Evolutionary conservation across 2,113 vertebrate species (phyloP), one percentile per base, ranked within the genome.

Genomic region (Paradoxurus hermaphroditus): DNA sequence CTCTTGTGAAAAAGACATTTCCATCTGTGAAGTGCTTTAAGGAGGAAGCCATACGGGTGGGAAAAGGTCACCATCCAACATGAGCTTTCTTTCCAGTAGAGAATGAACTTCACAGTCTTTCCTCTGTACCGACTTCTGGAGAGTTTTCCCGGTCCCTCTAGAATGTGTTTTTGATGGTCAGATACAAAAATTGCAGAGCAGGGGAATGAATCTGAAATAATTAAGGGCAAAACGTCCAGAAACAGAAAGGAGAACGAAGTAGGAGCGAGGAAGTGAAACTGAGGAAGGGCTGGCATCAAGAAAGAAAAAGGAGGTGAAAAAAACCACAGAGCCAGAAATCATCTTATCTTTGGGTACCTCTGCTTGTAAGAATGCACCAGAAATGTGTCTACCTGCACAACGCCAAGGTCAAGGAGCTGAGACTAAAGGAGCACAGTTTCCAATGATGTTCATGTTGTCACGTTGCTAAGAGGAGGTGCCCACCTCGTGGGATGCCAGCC

Each of bases 241-340:
- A 95, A 82, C 83, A 97, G 93, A 97, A 97, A 98, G 89, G 51
- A 91, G 93, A 95, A 90, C 62, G n/a, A 73, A 67, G 53, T 15
- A 89, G 67, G n/a, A 94, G 46, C 77, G 59, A 96, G 86, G 90
- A 95, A 91, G 21, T 93, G 91, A 97, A 97, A 95, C 83, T 73
- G 70, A 29, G 51, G 65, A 93, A 72, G 67, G 46, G 67, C 51
- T 86, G 83, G 90, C 75, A 89, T 91, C 65, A 70, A 59, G 34
- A 73, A 85, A 77, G 67, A 81, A 94, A 94, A 92, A 59, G 34
- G 56, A 67, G 46, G 44, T 85, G 4, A 72, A 81, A 51, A 85
- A 68, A 44, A 18, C 3, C 46, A 65, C 77, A 84, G 68, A 91
- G 65, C 27, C 95, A 97, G 73, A 97, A 91, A 95, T 89, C 91